A percentile compares a stretch with the other conserved stretches of the same genome.
phyloP scores from a whole-genome alignment of 2,888 invertebrate genomes.

The Autographa pulchrina region DNA sequence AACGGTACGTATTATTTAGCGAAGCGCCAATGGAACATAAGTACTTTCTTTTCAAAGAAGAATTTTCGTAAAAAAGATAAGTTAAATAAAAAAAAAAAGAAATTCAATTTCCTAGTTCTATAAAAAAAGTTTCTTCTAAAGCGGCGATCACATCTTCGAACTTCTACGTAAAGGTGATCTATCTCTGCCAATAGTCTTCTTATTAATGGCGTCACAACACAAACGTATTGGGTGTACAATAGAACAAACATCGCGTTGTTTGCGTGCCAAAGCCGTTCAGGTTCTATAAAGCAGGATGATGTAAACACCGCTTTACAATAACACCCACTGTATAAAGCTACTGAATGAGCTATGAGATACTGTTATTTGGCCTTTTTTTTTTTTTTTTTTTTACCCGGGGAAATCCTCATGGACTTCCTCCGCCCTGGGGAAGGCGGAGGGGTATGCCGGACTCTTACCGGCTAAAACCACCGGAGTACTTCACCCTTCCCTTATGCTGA shows the following conservation, averaged over 20 bases:
- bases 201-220: constrained; percentile 65
- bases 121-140: constrained; percentile 29
- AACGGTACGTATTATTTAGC: not conserved
- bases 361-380: too few relatives aligned
- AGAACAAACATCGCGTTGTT: constrained; percentile 70
- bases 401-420: too few relatives aligned
- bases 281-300: constrained; percentile 73
- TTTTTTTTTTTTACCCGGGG: too few relatives aligned
- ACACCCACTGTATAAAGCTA: constrained; percentile 33
- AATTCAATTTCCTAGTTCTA: not conserved
- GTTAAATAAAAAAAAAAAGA: too few relatives aligned
- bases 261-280: constrained; percentile 69
- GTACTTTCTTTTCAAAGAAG: too few relatives aligned
- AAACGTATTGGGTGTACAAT: constrained; percentile 66
- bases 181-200: constrained; percentile 58
- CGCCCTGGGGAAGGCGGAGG: too few relatives aligned
- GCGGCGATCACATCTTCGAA: constrained; percentile 18
- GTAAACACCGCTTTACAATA: constrained; percentile 77
- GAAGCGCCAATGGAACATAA: too few relatives aligned
- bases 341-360: constrained; percentile 26
- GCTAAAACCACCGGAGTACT: too few relatives aligned
- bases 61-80: too few relatives aligned
- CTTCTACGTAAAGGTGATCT: constrained; percentile 43
- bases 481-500: too few relatives aligned
- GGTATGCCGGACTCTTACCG: too few relatives aligned